Evolutionary conservation across 2,797 vertebrate genomes (phyloP).

Genomic region (Gadopsis marmoratus): DNA sequence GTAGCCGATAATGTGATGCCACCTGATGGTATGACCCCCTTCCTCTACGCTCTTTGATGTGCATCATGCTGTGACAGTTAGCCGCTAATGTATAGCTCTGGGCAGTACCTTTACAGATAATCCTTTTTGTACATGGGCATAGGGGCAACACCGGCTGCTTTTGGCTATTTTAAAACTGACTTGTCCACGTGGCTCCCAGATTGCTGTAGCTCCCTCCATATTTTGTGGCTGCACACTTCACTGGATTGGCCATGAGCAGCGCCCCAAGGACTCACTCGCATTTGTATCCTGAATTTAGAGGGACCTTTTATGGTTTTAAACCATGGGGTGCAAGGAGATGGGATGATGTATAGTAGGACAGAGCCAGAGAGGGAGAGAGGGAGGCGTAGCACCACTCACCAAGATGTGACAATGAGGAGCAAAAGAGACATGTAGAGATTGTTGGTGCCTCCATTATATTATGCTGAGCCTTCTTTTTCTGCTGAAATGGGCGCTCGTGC

Average conservation of each 20-base stretch:
- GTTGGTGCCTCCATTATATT: constrained; percentile 41
- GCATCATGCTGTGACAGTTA: constrained; percentile 16
- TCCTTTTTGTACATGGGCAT: constrained; percentile 10
- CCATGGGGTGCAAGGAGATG: constrained; percentile 2
- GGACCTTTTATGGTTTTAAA: constrained; percentile 16
- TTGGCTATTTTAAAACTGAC: constrained; percentile 30
- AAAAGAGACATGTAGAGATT: constrained; percentile 17
- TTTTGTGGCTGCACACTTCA: constrained; percentile 28
- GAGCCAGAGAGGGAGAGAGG: background rate
- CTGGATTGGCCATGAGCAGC: constrained; percentile 23
- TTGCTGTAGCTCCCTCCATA: constrained; percentile 12
- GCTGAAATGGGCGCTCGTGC: constrained; percentile 6
- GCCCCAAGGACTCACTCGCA: constrained; percentile 12
- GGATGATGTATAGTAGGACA: background rate
- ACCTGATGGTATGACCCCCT: constrained; percentile 14
- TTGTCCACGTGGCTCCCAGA: constrained; percentile 15
- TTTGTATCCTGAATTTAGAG: constrained; percentile 41
- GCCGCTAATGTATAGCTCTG: constrained; percentile 32
- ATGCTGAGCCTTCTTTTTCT: constrained; percentile 53
- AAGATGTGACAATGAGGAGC: constrained; percentile 25
- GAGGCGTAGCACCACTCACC: background rate
- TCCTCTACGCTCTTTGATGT: constrained; percentile 36
- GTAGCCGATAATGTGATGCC: constrained; percentile 27
- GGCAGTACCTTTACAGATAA: constrained; percentile 29
- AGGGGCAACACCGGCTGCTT: constrained; percentile 23